phyloP scores from a whole-genome alignment of 2,797 vertebrate genomes.

The Danio kyathit region DNA sequence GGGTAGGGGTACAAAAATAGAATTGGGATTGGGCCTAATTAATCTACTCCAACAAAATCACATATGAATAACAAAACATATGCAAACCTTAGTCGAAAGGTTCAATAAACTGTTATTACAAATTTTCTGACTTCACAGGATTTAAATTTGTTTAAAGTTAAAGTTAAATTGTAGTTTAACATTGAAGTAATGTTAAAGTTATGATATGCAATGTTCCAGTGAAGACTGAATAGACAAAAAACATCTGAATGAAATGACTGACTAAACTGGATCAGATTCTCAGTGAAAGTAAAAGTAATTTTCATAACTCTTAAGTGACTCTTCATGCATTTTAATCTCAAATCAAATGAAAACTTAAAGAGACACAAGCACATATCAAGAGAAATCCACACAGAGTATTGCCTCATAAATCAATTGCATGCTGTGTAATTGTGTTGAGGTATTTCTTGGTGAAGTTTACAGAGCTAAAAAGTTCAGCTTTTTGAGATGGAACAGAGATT shows the following conservation, averaged over 20 bases:
- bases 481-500: background rate
- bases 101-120: background rate
- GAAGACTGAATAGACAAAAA: too few relatives aligned
- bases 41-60: background rate
- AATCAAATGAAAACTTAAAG: background rate
- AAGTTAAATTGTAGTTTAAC: too few relatives aligned
- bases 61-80: too few relatives aligned
- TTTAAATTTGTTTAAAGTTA: background rate
- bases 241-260: background rate
- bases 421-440: slow-evolving; percentile 19
- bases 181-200: background rate
- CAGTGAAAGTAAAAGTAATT: background rate
- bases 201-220: background rate
- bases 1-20: too few relatives aligned
- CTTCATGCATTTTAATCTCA: background rate
- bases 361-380: background rate
- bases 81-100: background rate
- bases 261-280: background rate
- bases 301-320: background rate
- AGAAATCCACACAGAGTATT: background rate
- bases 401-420: slow-evolving; percentile 15
- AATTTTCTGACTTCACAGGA: background rate
- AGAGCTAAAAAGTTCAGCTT: background rate
- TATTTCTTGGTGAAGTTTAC: background rate
- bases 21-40: too few relatives aligned